Evolutionary conservation across 2,797 vertebrate genomes (phyloP).

Genomic region (Pogoniulus pusillus): DNA sequence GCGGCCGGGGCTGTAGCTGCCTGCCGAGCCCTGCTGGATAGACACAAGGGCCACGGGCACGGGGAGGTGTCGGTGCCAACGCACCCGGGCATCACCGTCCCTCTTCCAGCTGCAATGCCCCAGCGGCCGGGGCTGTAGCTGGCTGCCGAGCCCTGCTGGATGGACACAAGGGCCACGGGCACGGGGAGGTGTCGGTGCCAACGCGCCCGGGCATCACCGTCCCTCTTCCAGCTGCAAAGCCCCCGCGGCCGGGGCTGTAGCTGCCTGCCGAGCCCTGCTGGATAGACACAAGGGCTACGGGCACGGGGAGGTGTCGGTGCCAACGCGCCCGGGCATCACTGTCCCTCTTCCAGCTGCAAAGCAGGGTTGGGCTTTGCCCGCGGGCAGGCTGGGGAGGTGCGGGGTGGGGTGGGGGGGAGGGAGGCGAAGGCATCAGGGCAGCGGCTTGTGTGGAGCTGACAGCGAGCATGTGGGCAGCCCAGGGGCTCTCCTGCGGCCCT

Average conservation of each 20-base stretch:
- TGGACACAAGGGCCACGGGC: neutral
- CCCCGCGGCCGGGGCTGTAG: neutral
- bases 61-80: neutral
- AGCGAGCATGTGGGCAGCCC: conserved; percentile 26
- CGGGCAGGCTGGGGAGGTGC: neutral
- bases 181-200: neutral
- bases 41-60: neutral
- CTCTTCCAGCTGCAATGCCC: neutral
- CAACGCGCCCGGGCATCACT: neutral
- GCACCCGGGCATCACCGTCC: neutral
- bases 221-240: too few relatives aligned
- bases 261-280: fast-evolving
- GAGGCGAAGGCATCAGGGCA: neutral
- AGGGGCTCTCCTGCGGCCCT: neutral
- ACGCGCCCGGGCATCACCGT: neutral
- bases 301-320: neutral
- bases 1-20: fast-evolving
- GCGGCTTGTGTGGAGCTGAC: neutral
- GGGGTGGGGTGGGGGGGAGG: neutral
- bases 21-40: fast-evolving
- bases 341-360: neutral
- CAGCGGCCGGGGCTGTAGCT: fast-evolving
- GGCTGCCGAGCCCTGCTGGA: fast-evolving
- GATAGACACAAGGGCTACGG: fast-evolving
- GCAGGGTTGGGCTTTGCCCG: neutral